A percentile compares a stretch with the other conserved stretches of the same genome.
phyloP scores from a whole-genome alignment of 2,888 invertebrate genomes.

The Alentia gelatinosa region DNA sequence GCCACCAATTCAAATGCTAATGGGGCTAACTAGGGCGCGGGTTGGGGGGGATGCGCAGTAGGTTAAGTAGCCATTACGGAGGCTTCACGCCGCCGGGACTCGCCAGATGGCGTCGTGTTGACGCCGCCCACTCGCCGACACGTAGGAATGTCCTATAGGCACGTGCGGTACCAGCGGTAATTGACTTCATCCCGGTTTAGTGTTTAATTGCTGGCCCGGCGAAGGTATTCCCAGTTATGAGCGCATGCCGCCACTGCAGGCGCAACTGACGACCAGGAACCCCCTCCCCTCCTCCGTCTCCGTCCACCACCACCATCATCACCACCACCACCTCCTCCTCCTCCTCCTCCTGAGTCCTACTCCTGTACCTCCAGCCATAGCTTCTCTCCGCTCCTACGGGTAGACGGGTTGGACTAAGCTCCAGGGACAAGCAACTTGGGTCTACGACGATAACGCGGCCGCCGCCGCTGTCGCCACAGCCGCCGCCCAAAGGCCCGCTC shows the following conservation, averaged over 20 bases:
- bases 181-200: constrained; percentile 6
- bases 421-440: no score
- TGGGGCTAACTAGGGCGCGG: background rate
- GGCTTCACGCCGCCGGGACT: background rate
- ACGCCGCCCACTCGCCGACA: background rate
- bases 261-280: background rate
- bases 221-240: background rate
- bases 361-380: no score
- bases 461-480: background rate
- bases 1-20: constrained; percentile 21
- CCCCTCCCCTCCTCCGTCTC: background rate
- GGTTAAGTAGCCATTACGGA: background rate
- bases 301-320: background rate
- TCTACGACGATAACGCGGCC: no score
- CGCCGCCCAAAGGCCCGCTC: background rate
- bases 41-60: background rate
- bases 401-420: no score
- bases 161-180: background rate
- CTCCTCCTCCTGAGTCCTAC: background rate
- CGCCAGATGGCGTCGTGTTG: background rate
- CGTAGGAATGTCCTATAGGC: background rate
- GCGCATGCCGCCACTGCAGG: background rate
- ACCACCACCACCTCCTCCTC: background rate
- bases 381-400: no score
- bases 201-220: background rate